phyloP scores from a whole-genome alignment of 2,888 invertebrate species.

The Erebia ligea region DNA sequence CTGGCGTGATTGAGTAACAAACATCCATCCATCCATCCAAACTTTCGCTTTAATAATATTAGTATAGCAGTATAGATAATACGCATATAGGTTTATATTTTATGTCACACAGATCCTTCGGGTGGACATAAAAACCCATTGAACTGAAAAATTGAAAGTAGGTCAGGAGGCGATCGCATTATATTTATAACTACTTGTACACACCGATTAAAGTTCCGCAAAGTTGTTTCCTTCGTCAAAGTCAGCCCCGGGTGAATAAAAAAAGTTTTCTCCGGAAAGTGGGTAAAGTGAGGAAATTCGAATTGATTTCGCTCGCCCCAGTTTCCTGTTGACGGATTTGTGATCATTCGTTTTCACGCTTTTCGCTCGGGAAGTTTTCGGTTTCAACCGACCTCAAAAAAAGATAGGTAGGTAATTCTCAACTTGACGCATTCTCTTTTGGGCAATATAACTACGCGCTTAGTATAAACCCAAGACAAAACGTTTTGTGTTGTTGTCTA shows the following conservation, averaged over 20 bases:
- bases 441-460: too few relatives aligned
- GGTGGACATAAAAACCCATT: background rate
- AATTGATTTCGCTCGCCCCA: conserved; percentile 55
- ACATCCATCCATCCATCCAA: too few relatives aligned
- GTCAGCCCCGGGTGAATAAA: conserved; percentile 65
- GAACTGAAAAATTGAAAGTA: conserved; percentile 19
- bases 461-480: too few relatives aligned
- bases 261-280: conserved; percentile 59
- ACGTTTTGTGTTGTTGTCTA: too few relatives aligned
- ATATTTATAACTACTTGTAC: conserved; percentile 20
- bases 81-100: too few relatives aligned
- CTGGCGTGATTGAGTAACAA: too few relatives aligned
- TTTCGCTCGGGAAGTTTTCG: conserved; percentile 15
- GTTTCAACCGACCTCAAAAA: conserved; percentile 8
- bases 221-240: conserved; percentile 73
- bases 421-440: background rate
- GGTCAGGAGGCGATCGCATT: conserved; percentile 12
- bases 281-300: conserved; percentile 56
- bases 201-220: conserved; percentile 47
- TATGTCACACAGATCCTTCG: background rate
- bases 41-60: too few relatives aligned
- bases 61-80: too few relatives aligned
- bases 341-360: conserved; percentile 39
- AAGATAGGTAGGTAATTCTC: background rate
- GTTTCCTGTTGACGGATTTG: conserved; percentile 41